Base-by-base conservation (phyloP, 2,888 invertebrate genomes). In the Minunthozetes semirufus region DNA sequence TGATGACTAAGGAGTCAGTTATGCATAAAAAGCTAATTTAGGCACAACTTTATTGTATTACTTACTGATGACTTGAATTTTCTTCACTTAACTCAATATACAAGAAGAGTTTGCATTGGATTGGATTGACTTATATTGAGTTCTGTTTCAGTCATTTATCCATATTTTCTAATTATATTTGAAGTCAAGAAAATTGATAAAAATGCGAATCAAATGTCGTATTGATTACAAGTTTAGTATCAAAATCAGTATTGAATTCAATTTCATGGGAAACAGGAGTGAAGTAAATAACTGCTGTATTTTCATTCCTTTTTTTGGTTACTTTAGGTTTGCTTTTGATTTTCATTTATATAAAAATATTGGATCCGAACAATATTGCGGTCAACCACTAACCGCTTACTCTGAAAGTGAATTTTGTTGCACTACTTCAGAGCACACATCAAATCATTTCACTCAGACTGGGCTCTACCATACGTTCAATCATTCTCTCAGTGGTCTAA, bases 11-110 rank as follows among this genome's bases (percentile, higher is more conserved):
- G n/a, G 27, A 29, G n/a, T 8, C 68, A 68, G 38, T 46, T 68
- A 68, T 68, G 46, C 68, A 68, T 68, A 68, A 68, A 61, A 68
- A 68, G 42, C 68, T 68, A 68, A 68, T 68, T 61, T 61, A 61
- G 33, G 61, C 29, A 61, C 22, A 5, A 33, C 29, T 61, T 61
- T 15, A 61, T 61, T 68, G 46, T 42, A 38, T 68, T 38, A 68
- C 42, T 68, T n/a, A 42, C 68, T 68, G 46, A 63, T 63, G 63
- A 63, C 29, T 29, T 68, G 68, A 29, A 46, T 42, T 42, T 42
- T n/a, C 33, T 63, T 33, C 9, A 63, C n/a, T 59, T 59, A 17
- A 59, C 19, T 63, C 56, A 25, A 56, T 25, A 22, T 22, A 50
- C 6, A 22, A 22, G 5, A 19, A 50, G n/a, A 11, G 13, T 3